Percentiles rank a stretch among this genome's conserved stretches.
These are phyloP conservation scores for Eilema sororculum DNA, from an alignment of 2,888 invertebrate genomes.

Conservation along the genomic window DNA sequence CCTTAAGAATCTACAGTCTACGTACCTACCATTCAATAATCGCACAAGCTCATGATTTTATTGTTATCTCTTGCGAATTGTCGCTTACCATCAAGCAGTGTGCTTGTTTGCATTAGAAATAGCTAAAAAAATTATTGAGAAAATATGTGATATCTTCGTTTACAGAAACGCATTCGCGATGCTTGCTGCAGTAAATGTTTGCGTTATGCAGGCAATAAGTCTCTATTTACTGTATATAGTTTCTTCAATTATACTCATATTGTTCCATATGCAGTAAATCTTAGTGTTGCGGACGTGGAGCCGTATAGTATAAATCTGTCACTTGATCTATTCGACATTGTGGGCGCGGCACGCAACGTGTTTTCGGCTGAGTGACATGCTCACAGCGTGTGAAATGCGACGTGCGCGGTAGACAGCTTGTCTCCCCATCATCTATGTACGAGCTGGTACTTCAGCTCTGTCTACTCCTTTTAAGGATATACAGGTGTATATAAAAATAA, in stretches of 20 bases:
- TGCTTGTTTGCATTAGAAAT: too few relatives aligned
- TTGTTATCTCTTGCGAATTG: too few relatives aligned
- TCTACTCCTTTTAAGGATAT: too few relatives aligned
- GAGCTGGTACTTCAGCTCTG: not conserved
- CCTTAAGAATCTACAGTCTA: too few relatives aligned
- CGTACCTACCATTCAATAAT: too few relatives aligned
- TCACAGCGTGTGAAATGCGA: not conserved
- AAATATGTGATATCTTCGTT: not conserved
- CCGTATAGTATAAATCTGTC: slow-evolving; percentile 11
- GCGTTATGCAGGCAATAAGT: not conserved
- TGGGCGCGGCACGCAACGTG: not conserved
- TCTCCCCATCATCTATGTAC: not conserved
- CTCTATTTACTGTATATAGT: not conserved
- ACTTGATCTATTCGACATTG: slow-evolving; percentile 3
- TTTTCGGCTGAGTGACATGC: not conserved
- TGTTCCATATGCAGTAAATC: not conserved
- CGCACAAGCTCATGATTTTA: too few relatives aligned
- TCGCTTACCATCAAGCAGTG: too few relatives aligned
- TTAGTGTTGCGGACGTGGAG: not conserved
- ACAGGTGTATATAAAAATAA: too few relatives aligned
- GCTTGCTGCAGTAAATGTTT: not conserved
- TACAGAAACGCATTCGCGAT: not conserved
- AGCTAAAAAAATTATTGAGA: too few relatives aligned
- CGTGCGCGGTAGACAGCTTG: not conserved
- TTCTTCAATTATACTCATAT: not conserved